Evolutionary conservation across 1,140 invertebrate genomes (phyloP).

Genomic region (Linepithema humile): DNA sequence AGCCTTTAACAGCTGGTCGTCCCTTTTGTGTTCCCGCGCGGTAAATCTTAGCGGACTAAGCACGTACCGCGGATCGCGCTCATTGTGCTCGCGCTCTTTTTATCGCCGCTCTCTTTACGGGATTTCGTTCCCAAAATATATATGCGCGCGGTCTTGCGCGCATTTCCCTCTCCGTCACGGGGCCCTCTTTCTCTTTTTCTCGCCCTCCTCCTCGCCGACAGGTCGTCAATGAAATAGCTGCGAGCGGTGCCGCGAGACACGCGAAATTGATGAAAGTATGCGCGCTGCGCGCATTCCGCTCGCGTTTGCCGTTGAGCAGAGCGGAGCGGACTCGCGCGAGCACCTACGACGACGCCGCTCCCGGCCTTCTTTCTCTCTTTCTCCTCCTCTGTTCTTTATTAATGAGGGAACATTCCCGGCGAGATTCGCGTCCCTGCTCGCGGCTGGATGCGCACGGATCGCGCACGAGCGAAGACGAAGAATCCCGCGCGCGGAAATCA

Average conservation of each 20-base stretch:
- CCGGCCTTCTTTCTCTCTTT: conserved; percentile 9
- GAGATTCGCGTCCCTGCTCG: conserved; percentile 40
- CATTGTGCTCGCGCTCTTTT: neutral
- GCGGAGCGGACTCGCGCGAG: conserved; percentile 26
- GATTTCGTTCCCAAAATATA: conserved; percentile 35
- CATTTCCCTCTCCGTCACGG: neutral
- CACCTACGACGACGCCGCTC: conserved; percentile 5
- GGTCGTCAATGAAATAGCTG: conserved; percentile 66
- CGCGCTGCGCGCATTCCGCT: conserved; percentile 61
- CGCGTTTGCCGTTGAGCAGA: conserved; percentile 61
- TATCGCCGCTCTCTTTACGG: neutral
- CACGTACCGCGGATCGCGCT: neutral
- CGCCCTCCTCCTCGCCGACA: neutral
- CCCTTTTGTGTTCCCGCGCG: neutral
- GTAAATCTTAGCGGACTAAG: neutral
- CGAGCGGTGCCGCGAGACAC: conserved; percentile 50
- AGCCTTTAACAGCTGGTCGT: conserved; percentile 6
- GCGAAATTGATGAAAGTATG: conserved; percentile 72
- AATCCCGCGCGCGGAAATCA: conserved; percentile 52
- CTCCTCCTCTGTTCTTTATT: conserved; percentile 63
- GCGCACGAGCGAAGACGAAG: conserved; percentile 20
- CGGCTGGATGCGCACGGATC: conserved; percentile 32
- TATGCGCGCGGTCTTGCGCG: neutral
- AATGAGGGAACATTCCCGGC: conserved; percentile 71
- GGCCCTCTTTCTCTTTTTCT: neutral